Evolutionary conservation across 2,888 invertebrate genomes (phyloP).

Genomic region (Nymphalis c-album): DNA sequence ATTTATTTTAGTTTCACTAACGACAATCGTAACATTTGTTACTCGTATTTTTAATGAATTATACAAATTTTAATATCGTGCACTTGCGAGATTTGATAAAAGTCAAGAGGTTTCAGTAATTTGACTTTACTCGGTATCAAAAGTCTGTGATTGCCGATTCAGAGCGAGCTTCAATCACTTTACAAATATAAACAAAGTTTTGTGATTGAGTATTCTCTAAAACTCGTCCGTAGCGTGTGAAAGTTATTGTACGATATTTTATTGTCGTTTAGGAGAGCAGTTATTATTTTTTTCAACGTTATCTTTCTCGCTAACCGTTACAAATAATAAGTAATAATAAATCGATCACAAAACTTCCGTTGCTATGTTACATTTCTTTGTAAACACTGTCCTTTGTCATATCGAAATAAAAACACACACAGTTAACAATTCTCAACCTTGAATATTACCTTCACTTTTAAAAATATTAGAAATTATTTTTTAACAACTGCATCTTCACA

Average conservation of each 20-base stretch:
- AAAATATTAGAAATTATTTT: constrained; percentile 16
- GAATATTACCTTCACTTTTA: constrained; percentile 20
- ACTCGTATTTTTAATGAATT: too few relatives aligned
- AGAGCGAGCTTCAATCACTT: neutral
- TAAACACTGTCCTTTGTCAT: constrained; percentile 67
- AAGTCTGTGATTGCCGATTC: neutral
- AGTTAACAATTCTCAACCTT: constrained; percentile 24
- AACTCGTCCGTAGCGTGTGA: constrained; percentile 22
- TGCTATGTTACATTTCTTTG: constrained; percentile 73
- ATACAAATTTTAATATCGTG: too few relatives aligned
- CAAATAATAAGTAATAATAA: constrained; percentile 36
- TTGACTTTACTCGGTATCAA: neutral
- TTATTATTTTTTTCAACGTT: neutral
- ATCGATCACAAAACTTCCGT: constrained; percentile 50
- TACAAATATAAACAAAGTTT: constrained; percentile 20
- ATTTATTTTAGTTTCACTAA: too few relatives aligned
- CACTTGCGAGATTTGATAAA: too few relatives aligned
- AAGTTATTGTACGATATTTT: constrained; percentile 3
- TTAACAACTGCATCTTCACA: constrained; percentile 15
- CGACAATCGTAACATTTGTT: too few relatives aligned
- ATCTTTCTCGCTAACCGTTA: constrained; percentile 8
- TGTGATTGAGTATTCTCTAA: constrained; percentile 11
- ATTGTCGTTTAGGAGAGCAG: neutral
- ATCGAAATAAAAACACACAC: constrained; percentile 28
- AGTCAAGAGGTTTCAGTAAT: too few relatives aligned